Conservation (phyloP, 2,113 vertebrate genomes). For the Canis aureus region DNA sequence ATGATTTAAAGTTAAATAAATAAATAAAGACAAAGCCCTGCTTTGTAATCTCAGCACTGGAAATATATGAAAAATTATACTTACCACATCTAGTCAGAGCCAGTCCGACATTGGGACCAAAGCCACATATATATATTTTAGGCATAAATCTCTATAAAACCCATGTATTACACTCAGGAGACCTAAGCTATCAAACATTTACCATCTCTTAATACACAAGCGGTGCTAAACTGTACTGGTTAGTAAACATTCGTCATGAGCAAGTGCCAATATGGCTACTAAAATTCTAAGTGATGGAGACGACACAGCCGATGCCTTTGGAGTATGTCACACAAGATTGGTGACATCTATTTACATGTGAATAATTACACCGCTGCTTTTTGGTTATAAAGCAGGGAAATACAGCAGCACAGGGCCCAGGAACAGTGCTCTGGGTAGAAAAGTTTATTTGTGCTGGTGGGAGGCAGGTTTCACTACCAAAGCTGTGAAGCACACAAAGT, state of each 20-base stretch:
- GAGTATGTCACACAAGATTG: slow-evolving; percentile 65
- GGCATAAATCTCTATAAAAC: slow-evolving; percentile 85
- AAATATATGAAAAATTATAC: slow-evolving; percentile 81
- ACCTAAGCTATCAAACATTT: slow-evolving; percentile 84
- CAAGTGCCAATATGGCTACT: slow-evolving; percentile 82
- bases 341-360: slow-evolving; percentile 76
- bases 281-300: slow-evolving; percentile 77
- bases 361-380: slow-evolving; percentile 70
- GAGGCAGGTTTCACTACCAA: slow-evolving; percentile 38
- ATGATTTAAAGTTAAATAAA: slow-evolving; percentile 84
- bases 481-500: neutral
- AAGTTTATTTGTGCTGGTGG: neutral
- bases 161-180: slow-evolving; percentile 82
- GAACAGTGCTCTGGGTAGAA: slow-evolving; percentile 26
- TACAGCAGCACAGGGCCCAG: neutral
- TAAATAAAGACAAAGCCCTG: slow-evolving; percentile 78
- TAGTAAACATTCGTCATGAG: slow-evolving; percentile 82
- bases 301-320: slow-evolving; percentile 58
- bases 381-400: slow-evolving; percentile 71
- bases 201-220: slow-evolving; percentile 84
- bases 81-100: slow-evolving; percentile 79
- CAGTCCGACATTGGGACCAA: slow-evolving; percentile 82
- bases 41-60: slow-evolving; percentile 77
- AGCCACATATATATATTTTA: slow-evolving; percentile 83
- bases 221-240: slow-evolving; percentile 81